Conservation (phyloP, 2,797 vertebrate genomes). For the Ptychobarbus kaznakovi region DNA sequence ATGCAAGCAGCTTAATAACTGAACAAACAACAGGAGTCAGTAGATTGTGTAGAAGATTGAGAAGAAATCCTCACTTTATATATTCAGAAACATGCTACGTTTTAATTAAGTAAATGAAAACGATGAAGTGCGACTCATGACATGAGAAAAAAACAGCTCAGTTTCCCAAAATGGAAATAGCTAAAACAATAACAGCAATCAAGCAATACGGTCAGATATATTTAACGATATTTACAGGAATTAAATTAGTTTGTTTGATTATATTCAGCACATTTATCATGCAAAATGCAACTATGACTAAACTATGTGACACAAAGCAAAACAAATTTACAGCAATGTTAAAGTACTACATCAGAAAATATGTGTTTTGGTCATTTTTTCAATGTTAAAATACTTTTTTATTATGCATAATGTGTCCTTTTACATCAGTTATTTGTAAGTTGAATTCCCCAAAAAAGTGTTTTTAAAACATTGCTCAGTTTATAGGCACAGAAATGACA, state of each 20-base stretch:
- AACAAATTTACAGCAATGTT: not conserved
- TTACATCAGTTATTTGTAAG: not conserved
- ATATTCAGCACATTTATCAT: not conserved
- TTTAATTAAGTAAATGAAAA: not conserved
- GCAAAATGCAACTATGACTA: not conserved
- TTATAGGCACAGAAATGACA: not conserved
- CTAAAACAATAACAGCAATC: not conserved
- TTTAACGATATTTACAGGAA: not conserved
- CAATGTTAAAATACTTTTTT: not conserved
- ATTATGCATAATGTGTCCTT: not conserved
- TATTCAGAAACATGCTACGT: not conserved
- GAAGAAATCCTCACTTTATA: not conserved
- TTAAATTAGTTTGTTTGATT: not conserved
- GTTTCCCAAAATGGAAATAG: not conserved
- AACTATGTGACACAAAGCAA: not conserved
- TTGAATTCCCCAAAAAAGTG: no score
- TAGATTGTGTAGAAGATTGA: not conserved
- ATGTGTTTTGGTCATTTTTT: not conserved
- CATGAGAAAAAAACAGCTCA: not conserved
- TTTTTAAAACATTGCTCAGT: not conserved
- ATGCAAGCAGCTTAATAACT: slow-evolving; percentile 19
- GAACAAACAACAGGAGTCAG: not conserved
- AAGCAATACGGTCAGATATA: not conserved
- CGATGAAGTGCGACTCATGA: not conserved
- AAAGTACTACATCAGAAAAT: not conserved